Conservation (phyloP, 2,888 invertebrate genomes). For the Zygaena filipendulae region DNA sequence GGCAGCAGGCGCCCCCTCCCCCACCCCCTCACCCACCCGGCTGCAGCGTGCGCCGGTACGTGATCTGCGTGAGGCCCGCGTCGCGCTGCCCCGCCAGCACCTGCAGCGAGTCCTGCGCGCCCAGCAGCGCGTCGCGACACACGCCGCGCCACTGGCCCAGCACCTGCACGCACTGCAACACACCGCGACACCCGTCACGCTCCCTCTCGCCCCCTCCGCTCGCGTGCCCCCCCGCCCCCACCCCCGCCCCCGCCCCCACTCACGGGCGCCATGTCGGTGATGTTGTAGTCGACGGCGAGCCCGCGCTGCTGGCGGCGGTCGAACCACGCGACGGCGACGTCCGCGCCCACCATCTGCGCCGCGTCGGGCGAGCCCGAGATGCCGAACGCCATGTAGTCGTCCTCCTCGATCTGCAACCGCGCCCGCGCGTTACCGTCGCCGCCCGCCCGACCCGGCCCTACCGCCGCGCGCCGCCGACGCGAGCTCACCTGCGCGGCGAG, state of each 20-base stretch:
- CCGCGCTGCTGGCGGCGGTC: slow-evolving; percentile 73
- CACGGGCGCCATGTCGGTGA: slow-evolving; percentile 84
- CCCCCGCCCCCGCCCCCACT: slow-evolving; percentile 54
- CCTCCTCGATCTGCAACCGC: slow-evolving; percentile 53
- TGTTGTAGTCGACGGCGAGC: slow-evolving; percentile 84
- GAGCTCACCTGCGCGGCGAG: slow-evolving; percentile 76
- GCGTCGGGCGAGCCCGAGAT: slow-evolving; percentile 78
- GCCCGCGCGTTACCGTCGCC: too few species aligned
- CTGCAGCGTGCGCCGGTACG: slow-evolving; percentile 79
- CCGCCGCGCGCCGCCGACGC: too few species aligned
- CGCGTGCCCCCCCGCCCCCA: slow-evolving; percentile 11
- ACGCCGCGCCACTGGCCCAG: slow-evolving; percentile 88
- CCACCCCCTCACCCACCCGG: too few species aligned
- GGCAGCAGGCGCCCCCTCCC: background rate
- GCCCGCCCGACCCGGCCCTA: background rate
- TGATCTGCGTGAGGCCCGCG: slow-evolving; percentile 81
- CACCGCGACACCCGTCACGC: background rate
- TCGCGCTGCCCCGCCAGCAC: slow-evolving; percentile 77
- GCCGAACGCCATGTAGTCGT: slow-evolving; percentile 92
- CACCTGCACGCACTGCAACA: slow-evolving; percentile 80
- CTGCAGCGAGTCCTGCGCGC: slow-evolving; percentile 85
- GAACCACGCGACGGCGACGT: slow-evolving; percentile 82
- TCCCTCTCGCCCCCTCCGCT: background rate
- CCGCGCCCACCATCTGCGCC: slow-evolving; percentile 87
- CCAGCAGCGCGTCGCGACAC: slow-evolving; percentile 84